Conservation (phyloP, 2,113 vertebrate species). For the Rattus rattus region DNA sequence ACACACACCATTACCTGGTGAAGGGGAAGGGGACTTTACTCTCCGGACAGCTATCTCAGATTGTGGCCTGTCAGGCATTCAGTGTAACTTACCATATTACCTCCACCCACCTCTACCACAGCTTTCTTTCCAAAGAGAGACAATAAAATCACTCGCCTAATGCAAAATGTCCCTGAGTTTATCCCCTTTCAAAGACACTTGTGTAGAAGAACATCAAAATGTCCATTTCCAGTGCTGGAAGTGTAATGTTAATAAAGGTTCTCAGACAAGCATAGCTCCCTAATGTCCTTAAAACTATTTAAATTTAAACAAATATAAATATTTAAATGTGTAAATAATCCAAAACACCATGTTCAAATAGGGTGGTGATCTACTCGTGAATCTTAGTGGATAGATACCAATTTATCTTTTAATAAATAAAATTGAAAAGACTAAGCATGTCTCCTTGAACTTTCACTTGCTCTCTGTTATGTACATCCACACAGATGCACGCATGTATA, state of each 20-base stretch:
- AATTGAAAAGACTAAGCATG: conserved; percentile 11
- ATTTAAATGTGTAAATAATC: neutral
- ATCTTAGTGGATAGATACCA: neutral
- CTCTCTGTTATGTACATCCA: neutral
- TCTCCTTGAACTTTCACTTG: conserved; percentile 21
- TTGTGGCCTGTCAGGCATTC: neutral
- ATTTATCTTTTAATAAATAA: neutral
- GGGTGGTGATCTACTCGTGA: neutral
- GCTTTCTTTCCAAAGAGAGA: conserved; percentile 17
- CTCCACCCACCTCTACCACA: neutral
- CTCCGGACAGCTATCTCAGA: neutral
- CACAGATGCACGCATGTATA: neutral
- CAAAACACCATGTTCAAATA: neutral
- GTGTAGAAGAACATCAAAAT: neutral
- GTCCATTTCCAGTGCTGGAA: neutral
- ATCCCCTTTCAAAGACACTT: neutral
- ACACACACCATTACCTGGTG: neutral
- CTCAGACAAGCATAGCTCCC: neutral
- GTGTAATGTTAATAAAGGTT: neutral
- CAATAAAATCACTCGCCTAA: neutral
- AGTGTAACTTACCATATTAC: neutral
- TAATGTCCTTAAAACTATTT: neutral
- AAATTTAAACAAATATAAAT: neutral
- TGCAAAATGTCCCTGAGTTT: neutral
- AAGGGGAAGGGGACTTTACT: neutral